Base-by-base conservation (phyloP, 2,888 invertebrate species). In the Luffia ferchaultella region DNA sequence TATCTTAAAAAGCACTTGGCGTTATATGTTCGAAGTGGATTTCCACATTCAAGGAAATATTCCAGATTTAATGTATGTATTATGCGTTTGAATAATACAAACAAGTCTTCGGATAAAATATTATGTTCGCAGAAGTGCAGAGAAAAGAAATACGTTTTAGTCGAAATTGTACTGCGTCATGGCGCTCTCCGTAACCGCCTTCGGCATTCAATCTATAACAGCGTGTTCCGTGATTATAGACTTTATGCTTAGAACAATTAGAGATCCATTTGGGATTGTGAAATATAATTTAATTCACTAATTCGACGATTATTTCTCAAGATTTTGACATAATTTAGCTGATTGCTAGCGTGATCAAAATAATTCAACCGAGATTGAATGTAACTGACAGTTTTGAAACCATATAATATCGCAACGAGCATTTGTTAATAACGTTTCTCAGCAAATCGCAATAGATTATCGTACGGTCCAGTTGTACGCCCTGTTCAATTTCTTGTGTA, bases 241-340 rank as follows among this genome's bases (percentile, higher is more conserved):
- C 30, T 30, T 30, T 30, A 30, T 7, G 12, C 3, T n/a, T 30
- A 12, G 3, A 7, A 30, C 5, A 30, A 12, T 30, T 30, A 30
- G 30, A 30, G 30, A 30, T 30, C 30, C 3, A 30, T 30, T 7
- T 30, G 12, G 12, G 30, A 7, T 30, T 12, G 30, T 30, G 12
- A 3, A 30, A 30, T 19, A 9, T 15, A 16, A 12, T 19, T 20
- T 20, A 20, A 45, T 45, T 19, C 20, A 18, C 45, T 18, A 45
- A 16, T 19, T 2, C 45, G 7, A 16, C 3, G 45, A 45, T 45
- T 45, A 20, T 45, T 45, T 45, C 45, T 19, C 45, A 45, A 45
- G 19, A 19, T 19, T 16, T 45, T 45, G 19, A 19, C 45, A 18
- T 45, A 45, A 15, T 45, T 45, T 16, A 45, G 16, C 18, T 45